Evolutionary conservation across 2,888 invertebrate species (phyloP), one percentile per base, ranked within the genome.

Genomic region (Eilema griseolum): DNA sequence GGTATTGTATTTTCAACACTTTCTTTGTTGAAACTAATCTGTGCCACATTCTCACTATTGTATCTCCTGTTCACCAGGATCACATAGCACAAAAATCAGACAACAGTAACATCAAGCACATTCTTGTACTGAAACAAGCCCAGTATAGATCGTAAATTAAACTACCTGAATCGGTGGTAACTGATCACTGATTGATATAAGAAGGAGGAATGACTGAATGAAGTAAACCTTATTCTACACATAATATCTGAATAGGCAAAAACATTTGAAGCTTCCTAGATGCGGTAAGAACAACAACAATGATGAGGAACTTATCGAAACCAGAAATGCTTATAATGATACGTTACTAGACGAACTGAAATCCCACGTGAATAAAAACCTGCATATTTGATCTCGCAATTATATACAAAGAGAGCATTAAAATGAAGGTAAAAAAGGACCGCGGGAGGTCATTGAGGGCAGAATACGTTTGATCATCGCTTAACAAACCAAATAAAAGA

Each of bases 291-390:
- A 78, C 70, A 67, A 70, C 68, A 66, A 82, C 82, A 82, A 82
- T 82, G 61, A 76, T 59, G 71, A 82, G 82, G 82, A 82, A 82
- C 82, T 77, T 71, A 33, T 66, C 63, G 71, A 76, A 83, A 81
- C 82, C 81, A 82, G 83, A 82, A 83, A 75, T 60, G 63, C 67
- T 71, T 70, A 76, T 81, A 81, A 83, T 69, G 76, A 74, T 66
- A 64, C 70, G 65, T 74, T 70, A 74, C 70, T 77, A 76, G 74
- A 77, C 72, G 74, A 69, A 74, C 73, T 74, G 69, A 74, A 81
- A 77, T 82, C 82, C 81, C 82, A 82, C 83, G 83, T 76, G 72
- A 59, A 71, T 70, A 82, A 82, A 81, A 82, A 81, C 73, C 37
- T 72, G 73, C 70, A 75, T 73, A 74, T 74, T 76, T 79, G 66